phyloP scores from a whole-genome alignment of 23 tunicate genomes.

The Ciona savignyi region DNA sequence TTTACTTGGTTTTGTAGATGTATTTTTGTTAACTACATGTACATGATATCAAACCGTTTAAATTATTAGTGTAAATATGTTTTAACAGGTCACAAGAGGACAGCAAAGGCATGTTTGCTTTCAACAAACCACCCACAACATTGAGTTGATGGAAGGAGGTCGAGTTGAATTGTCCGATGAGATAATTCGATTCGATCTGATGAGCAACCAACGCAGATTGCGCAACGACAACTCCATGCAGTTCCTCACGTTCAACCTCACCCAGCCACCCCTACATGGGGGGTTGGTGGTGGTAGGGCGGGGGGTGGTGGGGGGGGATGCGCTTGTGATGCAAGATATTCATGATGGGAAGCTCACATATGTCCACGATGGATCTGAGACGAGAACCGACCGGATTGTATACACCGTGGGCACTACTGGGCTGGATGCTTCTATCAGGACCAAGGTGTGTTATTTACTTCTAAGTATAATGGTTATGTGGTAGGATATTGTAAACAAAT shows the following conservation, averaged over 20 bases:
- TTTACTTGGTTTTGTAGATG: no score
- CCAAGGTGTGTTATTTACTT: no score
- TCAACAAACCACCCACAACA: neutral
- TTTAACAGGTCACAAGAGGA: no score
- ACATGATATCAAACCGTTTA: no score
- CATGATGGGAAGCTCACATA: conserved; percentile 7
- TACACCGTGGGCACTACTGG: neutral
- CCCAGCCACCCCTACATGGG: conserved; percentile 12
- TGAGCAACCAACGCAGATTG: neutral
- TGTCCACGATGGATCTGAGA: conserved; percentile 49
- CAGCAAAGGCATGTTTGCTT: no score
- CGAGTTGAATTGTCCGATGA: neutral
- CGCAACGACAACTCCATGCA: conserved; percentile 8
- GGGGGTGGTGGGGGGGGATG: neutral
- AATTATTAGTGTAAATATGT: no score
- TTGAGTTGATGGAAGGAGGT: neutral
- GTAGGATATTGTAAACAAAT: no score
- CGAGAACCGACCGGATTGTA: neutral
- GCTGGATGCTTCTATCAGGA: neutral
- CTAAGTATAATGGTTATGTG: no score
- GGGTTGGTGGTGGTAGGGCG: neutral
- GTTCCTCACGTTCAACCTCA: conserved; percentile 6
- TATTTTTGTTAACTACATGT: no score
- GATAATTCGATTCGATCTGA: neutral
- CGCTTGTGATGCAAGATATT: neutral